Base-by-base conservation (phyloP, 2,888 invertebrate species). In the Drosophila melanosoma region DNA sequence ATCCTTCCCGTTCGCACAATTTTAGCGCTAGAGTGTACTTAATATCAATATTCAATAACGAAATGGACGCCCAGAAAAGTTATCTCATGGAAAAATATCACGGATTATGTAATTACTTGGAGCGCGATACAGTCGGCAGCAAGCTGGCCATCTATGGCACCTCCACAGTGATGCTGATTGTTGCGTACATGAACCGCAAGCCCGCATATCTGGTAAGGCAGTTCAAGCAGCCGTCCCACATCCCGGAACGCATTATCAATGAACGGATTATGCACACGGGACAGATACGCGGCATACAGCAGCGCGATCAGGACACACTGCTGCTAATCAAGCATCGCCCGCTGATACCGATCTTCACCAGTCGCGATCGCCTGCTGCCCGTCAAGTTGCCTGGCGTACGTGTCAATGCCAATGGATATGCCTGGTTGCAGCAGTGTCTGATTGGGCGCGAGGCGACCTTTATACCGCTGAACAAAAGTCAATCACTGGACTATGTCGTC, bases 371-470 rank as follows among this genome's bases (percentile, higher is more conserved):
- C 2, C 64, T 91, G 51, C 63, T 91, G 61, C 91, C 92, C 1
- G 83, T 91, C 7, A 92, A 91, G 68, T 65, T 93, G 51, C 90
- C 92, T 0, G 93, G 93, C 3, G 87, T 93, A 7, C 74, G 81
- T 3, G 91, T 93, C 5, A 92, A 92, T 74, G 89, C 92, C 20
- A 93, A 93, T 75, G 93, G 93, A 2, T 91, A 89, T 61, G 91
- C 93, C 0, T 94, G 94, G 94, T 85, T 94, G 60, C 94, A 94
- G 81, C 92, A 93, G 57, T 91, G 94, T 53, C 90, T 94, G 7
- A 87, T 91, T 36, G 93, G 93, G 26, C 92, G 93, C 8, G 82
- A 91, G 56, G 89, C 94, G 33, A 92, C 91, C 75, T 94, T 94
- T 76, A 79, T 94, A 78, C 94, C 94, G 17, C 52, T 94, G 7